Percentiles rank a stretch among this genome's conserved stretches.
Evolutionary conservation across 2,888 invertebrate genomes (phyloP).

Genomic region (Dryococelus australis): DNA sequence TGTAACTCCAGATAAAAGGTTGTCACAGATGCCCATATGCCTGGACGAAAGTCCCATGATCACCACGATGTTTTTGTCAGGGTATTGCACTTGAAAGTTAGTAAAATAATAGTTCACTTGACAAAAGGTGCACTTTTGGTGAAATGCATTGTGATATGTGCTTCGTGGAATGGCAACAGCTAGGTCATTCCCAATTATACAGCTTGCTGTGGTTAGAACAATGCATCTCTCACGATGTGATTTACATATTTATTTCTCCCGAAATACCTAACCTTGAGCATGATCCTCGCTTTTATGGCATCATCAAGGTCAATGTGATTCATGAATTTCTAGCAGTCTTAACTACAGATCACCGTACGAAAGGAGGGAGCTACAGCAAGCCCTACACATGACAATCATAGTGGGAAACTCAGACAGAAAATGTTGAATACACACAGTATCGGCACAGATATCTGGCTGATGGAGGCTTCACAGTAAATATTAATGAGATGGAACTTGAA

Average conservation of each 20-base stretch:
- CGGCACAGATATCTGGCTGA: conserved; percentile 45
- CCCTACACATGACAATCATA: conserved; percentile 51
- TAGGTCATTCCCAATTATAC: conserved; percentile 52
- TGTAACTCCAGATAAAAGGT: conserved; percentile 54
- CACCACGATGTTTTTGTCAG: conserved; percentile 50
- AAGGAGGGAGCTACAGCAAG: conserved; percentile 55
- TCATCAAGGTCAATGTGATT: conserved; percentile 47
- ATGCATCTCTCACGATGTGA: conserved; percentile 47
- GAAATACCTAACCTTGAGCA: conserved; percentile 53
- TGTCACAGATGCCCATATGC: conserved; percentile 48
- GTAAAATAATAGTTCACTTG: conserved; percentile 45
- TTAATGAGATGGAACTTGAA: conserved; percentile 35
- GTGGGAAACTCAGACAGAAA: conserved; percentile 40
- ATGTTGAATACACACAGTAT: conserved; percentile 54
- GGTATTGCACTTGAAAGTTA: conserved; percentile 51
- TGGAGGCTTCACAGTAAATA: background rate
- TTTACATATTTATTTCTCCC: conserved; percentile 54
- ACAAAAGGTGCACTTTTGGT: conserved; percentile 49
- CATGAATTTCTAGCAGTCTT: conserved; percentile 54
- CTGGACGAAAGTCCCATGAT: conserved; percentile 46
- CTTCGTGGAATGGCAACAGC: conserved; percentile 51
- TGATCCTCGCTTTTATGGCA: conserved; percentile 46
- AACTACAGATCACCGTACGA: conserved; percentile 55
- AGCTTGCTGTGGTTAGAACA: conserved; percentile 50
- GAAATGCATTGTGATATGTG: too few relatives aligned